These are phyloP conservation scores for Spisula solida DNA, from an alignment of 2,888 invertebrate species.

Conservation along the genomic window DNA sequence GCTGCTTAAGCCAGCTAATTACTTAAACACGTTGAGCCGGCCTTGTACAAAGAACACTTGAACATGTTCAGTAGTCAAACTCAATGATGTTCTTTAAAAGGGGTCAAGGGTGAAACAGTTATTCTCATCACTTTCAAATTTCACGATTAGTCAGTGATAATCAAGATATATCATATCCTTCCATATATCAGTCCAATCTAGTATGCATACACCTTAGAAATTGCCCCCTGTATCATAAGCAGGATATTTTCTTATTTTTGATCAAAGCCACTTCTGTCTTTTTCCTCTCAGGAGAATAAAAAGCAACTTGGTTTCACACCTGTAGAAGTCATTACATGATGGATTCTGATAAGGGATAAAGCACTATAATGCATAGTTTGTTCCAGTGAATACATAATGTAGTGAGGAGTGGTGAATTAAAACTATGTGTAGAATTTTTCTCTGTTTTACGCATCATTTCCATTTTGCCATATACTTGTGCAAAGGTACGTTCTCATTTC, in stretches of 20 bases:
- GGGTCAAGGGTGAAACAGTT: background rate
- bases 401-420: background rate
- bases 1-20: too few species aligned
- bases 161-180: background rate
- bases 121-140: background rate
- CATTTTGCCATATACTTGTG: background rate
- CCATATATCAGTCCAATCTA: background rate
- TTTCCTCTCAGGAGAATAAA: background rate
- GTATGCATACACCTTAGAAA: background rate
- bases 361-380: constrained; percentile 28
- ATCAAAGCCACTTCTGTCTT: constrained; percentile 26
- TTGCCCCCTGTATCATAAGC: background rate
- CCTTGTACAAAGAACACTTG: too few species aligned
- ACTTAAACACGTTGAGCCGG: too few species aligned
- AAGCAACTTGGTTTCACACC: constrained; percentile 9
- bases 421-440: background rate
- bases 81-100: too few species aligned
- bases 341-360: constrained; percentile 9
- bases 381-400: background rate
- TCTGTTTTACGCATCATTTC: background rate
- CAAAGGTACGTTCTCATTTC: background rate
- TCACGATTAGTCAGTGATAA: background rate
- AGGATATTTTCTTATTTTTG: background rate
- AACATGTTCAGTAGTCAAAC: too few species aligned
- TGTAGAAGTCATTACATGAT: constrained; percentile 43